These are phyloP conservation scores for Pseudorectes ferrugineus DNA, from an alignment of 2,113 vertebrate species.

Conservation along the genomic window DNA sequence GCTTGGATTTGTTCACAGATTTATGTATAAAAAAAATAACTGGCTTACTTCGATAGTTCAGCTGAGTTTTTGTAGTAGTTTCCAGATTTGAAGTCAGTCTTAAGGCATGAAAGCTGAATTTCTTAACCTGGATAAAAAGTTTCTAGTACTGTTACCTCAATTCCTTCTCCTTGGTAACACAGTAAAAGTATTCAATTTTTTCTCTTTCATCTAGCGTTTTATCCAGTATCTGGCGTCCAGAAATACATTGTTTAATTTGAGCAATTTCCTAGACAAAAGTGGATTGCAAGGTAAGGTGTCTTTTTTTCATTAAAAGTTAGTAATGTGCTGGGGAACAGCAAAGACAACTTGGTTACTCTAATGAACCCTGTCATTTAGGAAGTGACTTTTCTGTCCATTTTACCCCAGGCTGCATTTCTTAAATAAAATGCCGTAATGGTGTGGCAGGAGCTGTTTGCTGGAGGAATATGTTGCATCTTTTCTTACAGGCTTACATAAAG, in stretches of 20 bases:
- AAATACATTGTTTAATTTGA: constrained; percentile 98
- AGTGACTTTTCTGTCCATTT: background rate
- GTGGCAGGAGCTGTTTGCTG: background rate
- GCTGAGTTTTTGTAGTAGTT: background rate
- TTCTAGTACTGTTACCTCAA: background rate
- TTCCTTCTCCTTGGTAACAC: background rate
- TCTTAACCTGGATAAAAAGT: background rate
- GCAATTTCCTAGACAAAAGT: constrained; percentile 99
- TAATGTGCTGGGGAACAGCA: background rate
- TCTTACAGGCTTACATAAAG: background rate
- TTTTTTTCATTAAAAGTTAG: background rate
- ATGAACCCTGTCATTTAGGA: background rate
- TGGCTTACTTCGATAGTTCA: background rate
- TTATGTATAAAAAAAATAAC: background rate
- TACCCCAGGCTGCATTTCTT: background rate
- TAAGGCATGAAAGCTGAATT: background rate
- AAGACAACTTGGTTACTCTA: background rate
- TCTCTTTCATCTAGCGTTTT: constrained; percentile 81
- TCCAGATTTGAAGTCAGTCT: background rate
- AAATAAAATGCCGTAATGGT: background rate
- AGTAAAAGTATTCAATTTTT: background rate
- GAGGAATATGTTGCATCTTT: background rate
- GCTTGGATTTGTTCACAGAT: background rate
- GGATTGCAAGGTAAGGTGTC: constrained; percentile 88
- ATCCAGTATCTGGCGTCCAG: constrained; percentile 97